Base-by-base conservation (phyloP, 2,797 vertebrate species). In the Falco peregrinus region DNA sequence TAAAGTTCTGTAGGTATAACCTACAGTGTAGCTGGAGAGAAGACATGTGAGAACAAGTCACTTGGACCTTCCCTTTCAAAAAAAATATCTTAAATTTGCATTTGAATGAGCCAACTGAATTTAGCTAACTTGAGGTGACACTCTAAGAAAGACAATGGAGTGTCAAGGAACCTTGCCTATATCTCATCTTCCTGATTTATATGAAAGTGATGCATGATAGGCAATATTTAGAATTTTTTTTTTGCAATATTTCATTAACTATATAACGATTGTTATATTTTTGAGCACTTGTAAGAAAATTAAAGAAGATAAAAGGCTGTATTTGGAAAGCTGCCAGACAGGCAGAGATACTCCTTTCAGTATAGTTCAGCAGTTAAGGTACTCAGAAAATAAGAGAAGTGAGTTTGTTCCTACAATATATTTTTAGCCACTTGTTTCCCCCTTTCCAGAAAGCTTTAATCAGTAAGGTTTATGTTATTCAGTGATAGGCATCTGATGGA, bases 141-240 rank as follows among this genome's bases (percentile, higher is more conserved):
- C 13, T 69, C 17, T 14, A 24, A 50, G 51, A 51, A 61, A 68
- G 29, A 16, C 5, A 61, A 4, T 4, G 10, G 28, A 47, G 2
- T 7, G 21, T 12, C 39, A 45, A 20, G 26, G 35, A 53, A 29
- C 6, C 4, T 79, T 41, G 48, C 16, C 25, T 77, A 39, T 59
- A 19, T 70, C 33, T 53, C 45, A 6, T 5, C 28, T 53, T 45
- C 4, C 29, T 60, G 43, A 16, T 51, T 53, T 48, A 7, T 19
- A 2, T 26, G 61, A 48, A 60, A 65, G 28, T 7, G 10, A 13
- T 20, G 6, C 6, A 10, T 4, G 2, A 13, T 12, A 18, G 0
- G 2, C 19, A 35, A 1, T n/a, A 48, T 37, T 43, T 43, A 28
- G n/a, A 50, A 14, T 45, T 88, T 57, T 63, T 51, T 43, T 67